Conservation (phyloP, 2,797 vertebrate genomes). For the Phoeniculus purpureus region DNA sequence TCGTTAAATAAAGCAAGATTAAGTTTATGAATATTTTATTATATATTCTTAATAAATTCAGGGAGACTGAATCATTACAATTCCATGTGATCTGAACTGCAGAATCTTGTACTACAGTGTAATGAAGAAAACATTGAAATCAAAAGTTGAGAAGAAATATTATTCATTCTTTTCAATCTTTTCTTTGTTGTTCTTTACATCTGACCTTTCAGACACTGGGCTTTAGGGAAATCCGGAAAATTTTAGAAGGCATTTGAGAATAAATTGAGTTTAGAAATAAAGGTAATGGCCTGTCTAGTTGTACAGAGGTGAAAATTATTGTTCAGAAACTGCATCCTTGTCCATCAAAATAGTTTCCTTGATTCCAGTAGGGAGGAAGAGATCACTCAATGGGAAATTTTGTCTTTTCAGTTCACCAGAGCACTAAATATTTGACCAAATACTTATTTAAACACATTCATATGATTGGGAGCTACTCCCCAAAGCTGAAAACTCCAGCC, state of each 20-base stretch:
- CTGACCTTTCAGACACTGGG: background rate
- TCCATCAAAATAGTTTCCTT: background rate
- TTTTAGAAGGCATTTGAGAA: background rate
- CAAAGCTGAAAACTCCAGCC: slow-evolving; percentile 7
- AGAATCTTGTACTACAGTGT: background rate
- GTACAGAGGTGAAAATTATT: background rate
- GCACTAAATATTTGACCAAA: background rate
- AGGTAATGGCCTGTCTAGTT: background rate
- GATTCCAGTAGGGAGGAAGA: background rate
- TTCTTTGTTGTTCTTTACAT: background rate
- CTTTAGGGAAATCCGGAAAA: background rate
- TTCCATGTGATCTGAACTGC: background rate
- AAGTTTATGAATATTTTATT: background rate
- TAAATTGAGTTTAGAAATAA: background rate
- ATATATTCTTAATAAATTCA: too few relatives aligned
- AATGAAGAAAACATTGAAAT: background rate
- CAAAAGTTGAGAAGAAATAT: background rate
- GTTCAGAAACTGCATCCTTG: background rate
- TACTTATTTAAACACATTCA: background rate
- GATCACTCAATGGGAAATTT: background rate
- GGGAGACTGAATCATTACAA: background rate
- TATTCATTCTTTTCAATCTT: background rate
- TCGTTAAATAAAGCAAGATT: background rate
- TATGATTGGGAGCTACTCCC: background rate
- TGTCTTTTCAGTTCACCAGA: background rate